These are phyloP conservation scores for Ornithoptera alexandrae DNA, from an alignment of 2,888 invertebrate species.

Conservation along the genomic window DNA sequence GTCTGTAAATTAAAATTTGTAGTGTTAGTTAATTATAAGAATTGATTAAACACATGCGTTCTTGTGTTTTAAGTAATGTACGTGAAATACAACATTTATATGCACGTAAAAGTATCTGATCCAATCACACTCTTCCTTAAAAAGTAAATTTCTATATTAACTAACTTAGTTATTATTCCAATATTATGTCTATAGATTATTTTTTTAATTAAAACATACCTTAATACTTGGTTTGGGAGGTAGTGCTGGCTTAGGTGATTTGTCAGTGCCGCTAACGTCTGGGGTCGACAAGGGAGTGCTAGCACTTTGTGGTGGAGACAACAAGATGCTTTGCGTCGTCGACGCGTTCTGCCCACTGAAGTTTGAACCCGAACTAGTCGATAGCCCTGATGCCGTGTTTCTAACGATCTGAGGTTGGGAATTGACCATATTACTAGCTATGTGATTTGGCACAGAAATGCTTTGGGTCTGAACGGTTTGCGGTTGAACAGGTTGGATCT, in stretches of 20 bases:
- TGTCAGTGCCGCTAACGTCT: conserved; percentile 75
- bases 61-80: neutral
- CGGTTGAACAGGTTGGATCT: conserved; percentile 89
- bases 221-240: conserved; percentile 90
- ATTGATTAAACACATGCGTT: neutral
- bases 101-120: too few species aligned
- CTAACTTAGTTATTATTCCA: neutral
- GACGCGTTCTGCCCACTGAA: conserved; percentile 63
- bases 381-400: conserved; percentile 74
- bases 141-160: neutral
- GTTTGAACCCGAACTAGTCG: conserved; percentile 72
- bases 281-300: conserved; percentile 81
- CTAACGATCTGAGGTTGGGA: conserved; percentile 77
- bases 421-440: conserved; percentile 68
- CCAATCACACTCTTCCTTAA: too few species aligned
- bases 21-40: neutral
- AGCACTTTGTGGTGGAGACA: conserved; percentile 82
- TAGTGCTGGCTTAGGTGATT: conserved; percentile 86
- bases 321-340: conserved; percentile 66
- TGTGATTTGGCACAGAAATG: conserved; percentile 63
- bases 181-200: neutral
- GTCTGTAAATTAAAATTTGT: conserved; percentile 50
- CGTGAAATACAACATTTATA: too few species aligned
- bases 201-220: conserved; percentile 46
- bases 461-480: conserved; percentile 82